phyloP scores from a whole-genome alignment of 2,113 vertebrate species.

The Xenopus borealis region DNA sequence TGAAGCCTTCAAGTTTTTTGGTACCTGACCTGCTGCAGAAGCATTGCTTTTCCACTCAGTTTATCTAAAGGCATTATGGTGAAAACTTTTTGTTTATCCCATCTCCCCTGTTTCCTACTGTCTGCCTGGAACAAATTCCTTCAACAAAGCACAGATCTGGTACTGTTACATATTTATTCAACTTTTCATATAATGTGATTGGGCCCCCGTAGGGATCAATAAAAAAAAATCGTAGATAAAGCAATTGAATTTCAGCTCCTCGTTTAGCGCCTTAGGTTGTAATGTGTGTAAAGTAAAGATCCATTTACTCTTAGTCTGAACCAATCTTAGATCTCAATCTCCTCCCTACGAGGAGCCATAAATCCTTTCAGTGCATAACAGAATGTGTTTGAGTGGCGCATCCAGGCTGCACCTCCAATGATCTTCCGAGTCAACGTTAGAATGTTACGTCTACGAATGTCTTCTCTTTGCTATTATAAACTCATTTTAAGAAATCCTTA shows the following conservation, averaged over 20 bases:
- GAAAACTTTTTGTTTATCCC: too few relatives aligned
- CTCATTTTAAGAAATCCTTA: too few relatives aligned
- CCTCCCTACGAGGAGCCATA: not conserved
- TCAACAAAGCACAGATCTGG: not conserved
- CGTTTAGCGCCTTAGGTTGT: not conserved
- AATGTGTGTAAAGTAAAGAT: not conserved
- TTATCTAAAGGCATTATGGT: too few relatives aligned
- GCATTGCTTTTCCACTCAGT: too few relatives aligned
- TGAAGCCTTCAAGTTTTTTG: too few relatives aligned
- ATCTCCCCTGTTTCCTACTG: too few relatives aligned
- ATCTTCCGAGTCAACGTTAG: not conserved
- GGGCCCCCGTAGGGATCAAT: not conserved
- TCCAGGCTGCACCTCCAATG: not conserved
- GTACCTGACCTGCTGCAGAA: too few relatives aligned
- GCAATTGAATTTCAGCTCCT: not conserved
- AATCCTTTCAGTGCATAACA: not conserved
- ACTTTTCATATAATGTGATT: not conserved
- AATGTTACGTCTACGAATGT: not conserved
- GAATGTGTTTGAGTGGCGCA: not conserved
- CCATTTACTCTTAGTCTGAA: not conserved
- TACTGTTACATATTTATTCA: not conserved
- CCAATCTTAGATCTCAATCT: not conserved
- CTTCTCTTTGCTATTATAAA: too few relatives aligned
- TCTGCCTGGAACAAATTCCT: not conserved
- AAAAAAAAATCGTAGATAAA: not conserved